Conservation (phyloP, 1,140 invertebrate genomes). For the Nephila pilipes region DNA sequence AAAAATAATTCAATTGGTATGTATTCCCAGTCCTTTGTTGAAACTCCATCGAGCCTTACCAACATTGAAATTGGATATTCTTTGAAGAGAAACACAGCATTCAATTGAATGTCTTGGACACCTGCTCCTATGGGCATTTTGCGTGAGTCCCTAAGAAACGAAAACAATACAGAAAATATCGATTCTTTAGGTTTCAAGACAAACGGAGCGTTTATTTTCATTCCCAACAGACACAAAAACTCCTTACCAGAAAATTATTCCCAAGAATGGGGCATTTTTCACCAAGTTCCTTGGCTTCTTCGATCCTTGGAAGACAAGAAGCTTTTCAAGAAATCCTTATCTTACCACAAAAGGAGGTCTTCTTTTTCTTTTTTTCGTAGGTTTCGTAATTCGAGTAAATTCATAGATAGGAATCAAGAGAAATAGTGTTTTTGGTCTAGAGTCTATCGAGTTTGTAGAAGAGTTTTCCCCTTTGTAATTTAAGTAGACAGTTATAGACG, state of each 20-base stretch:
- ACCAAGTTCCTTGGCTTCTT: background rate
- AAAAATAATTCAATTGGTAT: background rate
- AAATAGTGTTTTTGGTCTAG: background rate
- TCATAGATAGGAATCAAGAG: background rate
- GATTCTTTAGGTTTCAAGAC: background rate
- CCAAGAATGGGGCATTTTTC: background rate
- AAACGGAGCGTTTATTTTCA: background rate
- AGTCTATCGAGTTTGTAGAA: background rate
- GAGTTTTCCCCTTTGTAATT: background rate
- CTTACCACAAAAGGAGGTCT: background rate
- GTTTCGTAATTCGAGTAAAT: background rate
- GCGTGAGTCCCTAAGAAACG: background rate
- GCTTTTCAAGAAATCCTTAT: background rate
- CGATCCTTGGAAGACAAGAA: no score
- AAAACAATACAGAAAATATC: background rate
- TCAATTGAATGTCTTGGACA: constrained; percentile 8
- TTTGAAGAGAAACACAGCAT: background rate
- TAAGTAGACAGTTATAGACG: background rate
- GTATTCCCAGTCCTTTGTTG: background rate
- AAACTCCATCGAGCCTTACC: background rate
- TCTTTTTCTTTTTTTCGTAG: background rate
- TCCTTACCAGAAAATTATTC: constrained; percentile 4
- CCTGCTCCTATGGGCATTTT: background rate
- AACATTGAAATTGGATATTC: background rate
- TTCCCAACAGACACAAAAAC: constrained; percentile 8